phyloP scores from a whole-genome alignment of 2,113 vertebrate genomes.

The Stigmatopora nigra region DNA sequence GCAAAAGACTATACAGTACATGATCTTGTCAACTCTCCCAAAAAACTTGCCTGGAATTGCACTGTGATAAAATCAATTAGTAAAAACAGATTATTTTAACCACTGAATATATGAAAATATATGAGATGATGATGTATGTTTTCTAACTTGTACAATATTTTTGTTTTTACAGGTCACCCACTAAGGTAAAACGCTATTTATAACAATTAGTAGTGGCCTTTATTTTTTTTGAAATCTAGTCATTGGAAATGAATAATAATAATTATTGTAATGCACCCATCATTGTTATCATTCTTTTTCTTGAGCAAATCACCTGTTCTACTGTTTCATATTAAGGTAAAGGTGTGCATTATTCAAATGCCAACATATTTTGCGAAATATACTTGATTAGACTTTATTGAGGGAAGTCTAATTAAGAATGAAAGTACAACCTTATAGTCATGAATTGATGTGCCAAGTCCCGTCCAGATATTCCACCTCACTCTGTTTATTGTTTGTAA shows the following conservation, averaged over 20 bases:
- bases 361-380: background rate
- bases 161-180: constrained; percentile 65
- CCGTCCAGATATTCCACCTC: constrained; percentile 4
- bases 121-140: background rate
- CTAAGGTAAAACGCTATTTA: constrained; percentile 62
- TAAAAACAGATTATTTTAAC: constrained; percentile 22
- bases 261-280: background rate
- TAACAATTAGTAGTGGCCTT: constrained; percentile 5
- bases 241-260: background rate
- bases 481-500: constrained; percentile 21
- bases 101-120: constrained; percentile 18
- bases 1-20: constrained; percentile 21
- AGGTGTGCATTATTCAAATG: background rate
- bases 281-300: background rate
- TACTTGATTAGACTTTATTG: background rate
- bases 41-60: constrained; percentile 26
- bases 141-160: constrained; percentile 30
- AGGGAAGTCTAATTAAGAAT: background rate
- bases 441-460: background rate
- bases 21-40: constrained; percentile 4
- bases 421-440: background rate
- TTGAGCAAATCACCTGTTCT: background rate
- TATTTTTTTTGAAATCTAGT: background rate
- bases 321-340: background rate
- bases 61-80: constrained; percentile 20